Evolutionary conservation across 2,113 vertebrate species (phyloP), one percentile per base, ranked within the genome.

Genomic region (Sturnus vulgaris): DNA sequence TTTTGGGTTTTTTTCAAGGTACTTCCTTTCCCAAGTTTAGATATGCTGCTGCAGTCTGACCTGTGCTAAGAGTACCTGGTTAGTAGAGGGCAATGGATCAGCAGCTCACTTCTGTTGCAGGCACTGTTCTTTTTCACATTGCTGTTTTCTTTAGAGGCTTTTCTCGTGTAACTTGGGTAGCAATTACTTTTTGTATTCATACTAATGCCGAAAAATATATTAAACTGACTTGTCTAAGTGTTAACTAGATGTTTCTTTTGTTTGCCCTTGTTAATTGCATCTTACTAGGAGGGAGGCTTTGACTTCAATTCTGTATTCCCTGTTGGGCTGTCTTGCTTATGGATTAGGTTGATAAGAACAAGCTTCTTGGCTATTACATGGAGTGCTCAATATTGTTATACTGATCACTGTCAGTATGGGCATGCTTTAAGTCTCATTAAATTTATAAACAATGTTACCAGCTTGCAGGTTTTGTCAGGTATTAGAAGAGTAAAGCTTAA

Each of bases 131-230:
- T 83, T 30, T 27, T 27, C 10, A 20, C 3, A 0, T 59, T 60
- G 20, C 40, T 0, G 0, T 37, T 52, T 24, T 49, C 19, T 27
- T 52, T n/a, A 20, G 25, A 49, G 37, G 19, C 7, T 50, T 87
- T 91, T 61, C 12, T 25, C 2, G 0, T n/a, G 28, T n/a, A 44
- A 13, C 13, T n/a, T 70, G 11, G 22, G 25, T 65, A 40, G 15
- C 9, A n/a, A 2, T 25, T 60, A 22, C 15, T 81, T 20, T 69
- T 63, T 50, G 19, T 64, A 35, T 56, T 31, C 23, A n/a, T 6
- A 2, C 4, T 46, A 33, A 35, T 50, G 25, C 15, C 2, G 2
- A 50, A 86, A 89, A 80, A 60, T 30, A 6, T 18, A 9, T 65
- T 56, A 6, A 9, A 40, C 11, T 63, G 30, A 46, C 15, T 52